Evolutionary conservation across 2,888 invertebrate genomes (phyloP), one percentile per base, ranked within the genome.

Genomic region (Oithona nana): DNA sequence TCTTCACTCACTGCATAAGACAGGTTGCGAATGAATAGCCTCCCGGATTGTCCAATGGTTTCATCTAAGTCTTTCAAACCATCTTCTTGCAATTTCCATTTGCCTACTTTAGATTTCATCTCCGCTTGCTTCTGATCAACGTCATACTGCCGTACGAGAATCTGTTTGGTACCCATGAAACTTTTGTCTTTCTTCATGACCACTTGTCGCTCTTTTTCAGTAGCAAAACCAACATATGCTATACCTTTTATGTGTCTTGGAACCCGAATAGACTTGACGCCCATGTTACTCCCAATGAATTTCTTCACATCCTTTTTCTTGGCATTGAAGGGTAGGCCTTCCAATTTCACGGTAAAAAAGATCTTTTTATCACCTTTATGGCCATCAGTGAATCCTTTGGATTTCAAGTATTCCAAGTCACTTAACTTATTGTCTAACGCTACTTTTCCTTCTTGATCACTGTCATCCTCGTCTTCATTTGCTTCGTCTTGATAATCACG

Each of bases 21-120:
- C 64, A 97, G 78, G 76, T 97, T 97, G 65, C 95, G 79, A 1
- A 94, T 78, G 76, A 90, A 97, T 69, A 97, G 84, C 67, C 86
- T 80, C 1, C 97, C 97, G 66, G 93, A 90, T 71, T 89, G 89
- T 0, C 83, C 86, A 65, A 89, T 84, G 66, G 79, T 80, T 71
- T 89, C 89, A 1, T 63, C 65, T 72, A 84, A 86, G 69, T 80
- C 79, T 68, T 80, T 79, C 1, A 84, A 67, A 13, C 75, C 73
- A 49, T 81, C 80, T 70, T 81, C 79, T 70, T 83, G 82, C 22
- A 75, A 75, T 65, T 76, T 75, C 82, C 83, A 83, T 67, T 71
- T 67, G 65, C 75, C 74, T 30, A 71, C 70, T 65, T 66, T 16
- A 68, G 31, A 30, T 11, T 39, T 16, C 49, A 13, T 51, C 52